Conservation (phyloP, 2,113 vertebrate genomes). For the Lepus americanus region DNA sequence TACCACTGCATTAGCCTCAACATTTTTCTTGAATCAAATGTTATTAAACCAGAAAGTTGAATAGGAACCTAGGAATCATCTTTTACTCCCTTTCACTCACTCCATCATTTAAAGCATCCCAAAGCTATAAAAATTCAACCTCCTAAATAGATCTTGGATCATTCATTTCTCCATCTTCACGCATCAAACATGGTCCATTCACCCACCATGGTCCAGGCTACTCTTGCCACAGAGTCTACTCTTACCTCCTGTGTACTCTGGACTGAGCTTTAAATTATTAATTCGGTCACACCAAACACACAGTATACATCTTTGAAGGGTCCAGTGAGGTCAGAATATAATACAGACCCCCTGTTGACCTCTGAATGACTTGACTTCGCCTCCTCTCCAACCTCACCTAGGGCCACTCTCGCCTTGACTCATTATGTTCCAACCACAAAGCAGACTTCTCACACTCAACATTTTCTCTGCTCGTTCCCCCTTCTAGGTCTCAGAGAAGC, state of each 20-base stretch:
- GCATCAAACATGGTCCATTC: not conserved
- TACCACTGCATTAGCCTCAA: no score
- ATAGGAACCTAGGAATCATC: not conserved
- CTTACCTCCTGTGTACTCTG: not conserved
- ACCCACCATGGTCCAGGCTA: not conserved
- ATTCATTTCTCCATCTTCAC: not conserved
- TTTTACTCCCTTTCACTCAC: not conserved
- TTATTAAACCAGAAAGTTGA: not conserved
- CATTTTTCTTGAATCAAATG: constrained; percentile 34
- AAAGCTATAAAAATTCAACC: not conserved
- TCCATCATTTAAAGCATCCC: not conserved
- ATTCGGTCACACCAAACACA: not conserved
- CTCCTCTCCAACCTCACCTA: not conserved
- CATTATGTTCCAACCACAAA: not conserved
- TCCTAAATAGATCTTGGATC: not conserved
- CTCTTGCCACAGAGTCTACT: not conserved
- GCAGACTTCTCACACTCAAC: not conserved
- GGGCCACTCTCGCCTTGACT: not conserved
- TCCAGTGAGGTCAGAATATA: not conserved
- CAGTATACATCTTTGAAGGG: not conserved
- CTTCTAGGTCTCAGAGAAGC: not conserved
- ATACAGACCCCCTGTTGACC: not conserved
- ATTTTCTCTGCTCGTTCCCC: not conserved
- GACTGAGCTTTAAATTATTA: not conserved
- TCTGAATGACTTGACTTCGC: not conserved